phyloP scores from a whole-genome alignment of 2,888 invertebrate genomes.

The Leptinotarsa tumamoca region DNA sequence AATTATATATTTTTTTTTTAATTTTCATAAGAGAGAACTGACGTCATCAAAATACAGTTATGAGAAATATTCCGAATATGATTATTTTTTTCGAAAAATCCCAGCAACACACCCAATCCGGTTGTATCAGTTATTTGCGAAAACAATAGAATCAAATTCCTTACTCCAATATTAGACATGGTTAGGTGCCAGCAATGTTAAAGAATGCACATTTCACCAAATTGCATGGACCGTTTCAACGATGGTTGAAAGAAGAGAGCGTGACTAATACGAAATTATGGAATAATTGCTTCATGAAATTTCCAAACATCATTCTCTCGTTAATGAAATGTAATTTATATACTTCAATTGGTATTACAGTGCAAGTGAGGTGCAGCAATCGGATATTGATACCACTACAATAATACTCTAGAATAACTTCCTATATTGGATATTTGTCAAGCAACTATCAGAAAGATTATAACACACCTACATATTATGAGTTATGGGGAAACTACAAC shows the following conservation, averaged over 20 bases:
- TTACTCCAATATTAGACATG: not conserved
- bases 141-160: not conserved
- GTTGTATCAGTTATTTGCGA: not conserved
- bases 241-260: conserved; percentile 22
- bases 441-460: no score
- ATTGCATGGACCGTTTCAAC: not conserved
- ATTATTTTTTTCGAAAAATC: not conserved
- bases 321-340: conserved; percentile 1
- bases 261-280: conserved; percentile 22
- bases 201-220: conserved; percentile 10
- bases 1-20: no score
- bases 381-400: no score
- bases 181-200: not conserved
- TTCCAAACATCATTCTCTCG: conserved; percentile 6
- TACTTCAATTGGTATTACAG: not conserved
- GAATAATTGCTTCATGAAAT: conserved; percentile 17
- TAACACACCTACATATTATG: no score
- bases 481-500: no score
- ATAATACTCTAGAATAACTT: no score
- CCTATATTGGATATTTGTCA: no score
- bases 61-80: no score
- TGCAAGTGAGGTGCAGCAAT: no score
- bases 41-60: no score
- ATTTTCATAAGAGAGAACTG: no score
- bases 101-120: not conserved